Evolutionary conservation across 2,888 invertebrate species (phyloP).

Genomic region (Mesopsocus fuscifrons): DNA sequence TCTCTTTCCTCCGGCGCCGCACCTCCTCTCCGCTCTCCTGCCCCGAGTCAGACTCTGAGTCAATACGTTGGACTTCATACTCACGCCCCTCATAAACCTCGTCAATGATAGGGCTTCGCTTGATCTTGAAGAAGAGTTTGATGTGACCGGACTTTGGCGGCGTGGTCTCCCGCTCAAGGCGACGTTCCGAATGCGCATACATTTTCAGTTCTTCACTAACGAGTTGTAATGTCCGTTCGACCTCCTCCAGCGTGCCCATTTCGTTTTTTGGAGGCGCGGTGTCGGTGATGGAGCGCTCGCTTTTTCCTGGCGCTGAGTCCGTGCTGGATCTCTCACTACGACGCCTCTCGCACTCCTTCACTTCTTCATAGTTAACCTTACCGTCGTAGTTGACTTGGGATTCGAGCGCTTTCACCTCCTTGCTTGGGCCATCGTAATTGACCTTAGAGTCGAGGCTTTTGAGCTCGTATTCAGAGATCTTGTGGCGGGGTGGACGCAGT

Average conservation of each 20-base stretch:
- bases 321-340: slow-evolving; percentile 15
- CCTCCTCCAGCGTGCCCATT: slow-evolving; percentile 6
- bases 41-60: slow-evolving; percentile 23
- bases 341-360: slow-evolving; percentile 14
- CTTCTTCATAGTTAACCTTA: background rate
- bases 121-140: slow-evolving; percentile 68
- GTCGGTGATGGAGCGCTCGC: no score
- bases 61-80: slow-evolving; percentile 61
- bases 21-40: slow-evolving; percentile 26
- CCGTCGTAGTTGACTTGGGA: background rate
- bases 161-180: background rate
- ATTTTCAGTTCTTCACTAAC: slow-evolving; percentile 2
- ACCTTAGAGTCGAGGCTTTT: slow-evolving; percentile 10
- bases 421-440: background rate
- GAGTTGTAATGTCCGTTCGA: slow-evolving; percentile 1
- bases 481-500: slow-evolving; percentile 18
- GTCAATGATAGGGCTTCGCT: slow-evolving; percentile 68
- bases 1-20: slow-evolving; percentile 30
- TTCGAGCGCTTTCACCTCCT: background rate
- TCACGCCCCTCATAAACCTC: slow-evolving; percentile 51
- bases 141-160: slow-evolving; percentile 27
- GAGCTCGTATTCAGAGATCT: slow-evolving; percentile 11
- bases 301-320: background rate
- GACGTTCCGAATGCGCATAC: background rate
- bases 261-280: slow-evolving; percentile 3